Evolutionary conservation across 2,113 vertebrate species (phyloP), one percentile per base, ranked within the genome.

Genomic region (Ptilorrhoa leucosticta): DNA sequence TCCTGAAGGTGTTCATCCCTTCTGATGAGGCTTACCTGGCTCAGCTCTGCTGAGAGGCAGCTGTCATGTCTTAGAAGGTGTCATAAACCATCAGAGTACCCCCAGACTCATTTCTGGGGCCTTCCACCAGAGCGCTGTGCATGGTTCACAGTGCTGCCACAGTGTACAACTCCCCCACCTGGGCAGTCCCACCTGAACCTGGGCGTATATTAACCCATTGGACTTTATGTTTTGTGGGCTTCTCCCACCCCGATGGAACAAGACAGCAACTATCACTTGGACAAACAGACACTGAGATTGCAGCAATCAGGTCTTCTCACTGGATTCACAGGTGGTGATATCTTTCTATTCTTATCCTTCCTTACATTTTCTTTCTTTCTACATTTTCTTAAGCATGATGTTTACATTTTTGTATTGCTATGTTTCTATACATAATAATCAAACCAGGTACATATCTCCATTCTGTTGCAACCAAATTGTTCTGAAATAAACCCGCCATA

Each of bases 401-500:
- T 33, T 51, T 51, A 51, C 10, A 27, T 23, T 19, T 80, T 60
- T 33, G 45, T 28, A 45, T 12, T 44, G 14, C 7, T 44, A 4
- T 51, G 44, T 33, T 44, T 44, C 27, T 37, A 37, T 33, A 60
- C 23, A 20, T 35, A 68, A 37, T 37, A 44, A 44, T 13, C 6
- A 27, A 51, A 37, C 37, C 14, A 44, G 17, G 3, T 50, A 31
- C 22, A 37, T 18, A 60, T 15, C 11, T 60, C 22, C 14, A 37
- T 68, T 60, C 37, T 1, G 0, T 33, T 51, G 14, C 17, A 58
- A 51, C 3, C 14, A 68, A 68, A 51, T 33, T 60, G 27, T 21
- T 77, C 33, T 45, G 39, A 60, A 69, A 51, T 37, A 69, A 51
- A 51, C 6, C 15, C 0, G 0, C 17, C 11, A 35, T 16, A 14